Conservation (phyloP, 2,113 vertebrate genomes). For the Pyrgilauda ruficollis region DNA sequence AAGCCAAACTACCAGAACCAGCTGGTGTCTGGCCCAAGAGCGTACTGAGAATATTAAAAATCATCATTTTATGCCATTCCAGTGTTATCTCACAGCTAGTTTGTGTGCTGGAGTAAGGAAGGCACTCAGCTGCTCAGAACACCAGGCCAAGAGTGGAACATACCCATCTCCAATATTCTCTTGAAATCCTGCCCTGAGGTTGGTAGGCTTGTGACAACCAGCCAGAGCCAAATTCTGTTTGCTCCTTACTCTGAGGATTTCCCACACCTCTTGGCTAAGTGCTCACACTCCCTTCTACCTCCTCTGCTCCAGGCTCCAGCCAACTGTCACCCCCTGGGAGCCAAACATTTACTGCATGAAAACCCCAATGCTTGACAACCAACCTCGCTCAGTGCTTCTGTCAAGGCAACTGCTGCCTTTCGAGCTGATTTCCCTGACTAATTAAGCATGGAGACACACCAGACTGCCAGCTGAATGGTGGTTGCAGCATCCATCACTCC, state of each 20-base stretch:
- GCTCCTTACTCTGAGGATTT: neutral
- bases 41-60: neutral
- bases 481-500: conserved; percentile 10
- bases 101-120: neutral
- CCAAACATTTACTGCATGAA: neutral
- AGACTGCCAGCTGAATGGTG: neutral
- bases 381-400: neutral
- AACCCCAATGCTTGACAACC: neutral
- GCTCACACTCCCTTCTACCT: neutral
- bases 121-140: neutral
- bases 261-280: neutral
- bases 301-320: neutral
- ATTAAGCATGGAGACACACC: conserved; percentile 30
- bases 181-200: neutral
- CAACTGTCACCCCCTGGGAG: neutral
- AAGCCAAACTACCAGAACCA: neutral
- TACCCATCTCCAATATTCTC: neutral
- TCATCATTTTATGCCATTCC: neutral
- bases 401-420: conserved; percentile 41
- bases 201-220: neutral
- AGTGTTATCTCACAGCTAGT: neutral
- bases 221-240: neutral
- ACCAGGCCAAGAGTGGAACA: neutral
- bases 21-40: neutral
- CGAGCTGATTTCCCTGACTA: conserved; percentile 36